Conservation (phyloP, 2,888 invertebrate species). For the Athalia cordata region DNA sequence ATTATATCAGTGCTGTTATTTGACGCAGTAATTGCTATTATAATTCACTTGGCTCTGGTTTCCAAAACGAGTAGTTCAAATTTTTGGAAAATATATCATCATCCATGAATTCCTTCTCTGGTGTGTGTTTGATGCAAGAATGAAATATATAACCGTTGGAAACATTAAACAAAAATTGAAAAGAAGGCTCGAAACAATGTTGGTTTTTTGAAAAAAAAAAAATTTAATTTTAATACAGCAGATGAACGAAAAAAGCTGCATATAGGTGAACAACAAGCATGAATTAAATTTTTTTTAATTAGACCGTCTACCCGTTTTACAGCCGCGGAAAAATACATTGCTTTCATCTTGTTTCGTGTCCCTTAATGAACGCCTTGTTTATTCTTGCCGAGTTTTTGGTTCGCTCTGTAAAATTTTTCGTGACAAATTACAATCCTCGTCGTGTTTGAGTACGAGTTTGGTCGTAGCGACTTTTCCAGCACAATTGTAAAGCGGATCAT, state of each 20-base stretch:
- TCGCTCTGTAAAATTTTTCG: conserved; percentile 7
- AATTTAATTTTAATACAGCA: not conserved
- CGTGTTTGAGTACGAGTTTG: conserved; percentile 1
- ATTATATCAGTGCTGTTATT: not conserved
- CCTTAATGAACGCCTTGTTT: conserved; percentile 32
- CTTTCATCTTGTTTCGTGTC: conserved; percentile 29
- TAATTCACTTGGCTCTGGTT: too few species aligned
- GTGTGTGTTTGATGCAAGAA: too few species aligned
- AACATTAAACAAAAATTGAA: too few species aligned
- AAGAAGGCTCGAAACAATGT: not conserved
- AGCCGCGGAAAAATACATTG: conserved; percentile 13
- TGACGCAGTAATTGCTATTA: too few species aligned
- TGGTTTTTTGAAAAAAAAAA: too few species aligned
- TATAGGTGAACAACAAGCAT: not conserved
- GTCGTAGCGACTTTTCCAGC: too few species aligned
- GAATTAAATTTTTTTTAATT: conserved; percentile 26
- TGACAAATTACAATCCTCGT: conserved; percentile 17
- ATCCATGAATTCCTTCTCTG: too few species aligned
- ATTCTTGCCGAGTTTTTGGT: conserved; percentile 19
- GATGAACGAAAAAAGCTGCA: not conserved
- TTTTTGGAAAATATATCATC: too few species aligned
- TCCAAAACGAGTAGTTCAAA: too few species aligned
- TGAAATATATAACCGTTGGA: too few species aligned
- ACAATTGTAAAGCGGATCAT: too few species aligned
- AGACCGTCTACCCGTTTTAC: not conserved